A percentile compares a stretch with the other conserved stretches of the same genome.
Conservation (phyloP, 2,113 vertebrate genomes). For the Lagopus leucura region DNA sequence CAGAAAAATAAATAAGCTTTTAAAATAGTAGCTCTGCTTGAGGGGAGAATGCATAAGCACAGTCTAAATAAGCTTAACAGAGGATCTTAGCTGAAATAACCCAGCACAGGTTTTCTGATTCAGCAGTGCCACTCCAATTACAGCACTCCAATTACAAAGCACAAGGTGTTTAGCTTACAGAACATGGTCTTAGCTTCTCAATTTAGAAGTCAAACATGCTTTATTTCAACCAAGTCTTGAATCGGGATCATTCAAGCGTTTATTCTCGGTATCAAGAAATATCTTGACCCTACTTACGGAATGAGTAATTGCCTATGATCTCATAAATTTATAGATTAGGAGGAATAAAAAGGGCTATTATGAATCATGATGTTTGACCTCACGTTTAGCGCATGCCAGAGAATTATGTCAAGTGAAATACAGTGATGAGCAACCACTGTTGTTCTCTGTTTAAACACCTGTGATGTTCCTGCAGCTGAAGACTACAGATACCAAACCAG, state of each 20-base stretch:
- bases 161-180: not conserved
- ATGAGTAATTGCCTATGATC: not conserved
- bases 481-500: rapidly evolving
- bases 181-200: not conserved
- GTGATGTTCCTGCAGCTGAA: not conserved
- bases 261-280: not conserved
- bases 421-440: not conserved
- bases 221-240: not conserved
- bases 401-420: not conserved
- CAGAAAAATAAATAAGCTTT: not conserved
- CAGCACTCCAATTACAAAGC: too few species aligned
- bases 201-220: not conserved
- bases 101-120: not conserved
- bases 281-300: rapidly evolving
- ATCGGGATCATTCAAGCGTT: not conserved
- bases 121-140: not conserved
- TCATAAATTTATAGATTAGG: not conserved
- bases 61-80: not conserved
- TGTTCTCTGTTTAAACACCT: not conserved
- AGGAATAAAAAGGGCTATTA: not conserved
- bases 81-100: not conserved
- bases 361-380: not conserved
- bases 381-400: not conserved
- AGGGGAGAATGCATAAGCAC: not conserved
- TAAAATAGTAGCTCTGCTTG: not conserved